Base-by-base conservation (phyloP, 2,888 invertebrate species). In the Erpobdella octoculata region DNA sequence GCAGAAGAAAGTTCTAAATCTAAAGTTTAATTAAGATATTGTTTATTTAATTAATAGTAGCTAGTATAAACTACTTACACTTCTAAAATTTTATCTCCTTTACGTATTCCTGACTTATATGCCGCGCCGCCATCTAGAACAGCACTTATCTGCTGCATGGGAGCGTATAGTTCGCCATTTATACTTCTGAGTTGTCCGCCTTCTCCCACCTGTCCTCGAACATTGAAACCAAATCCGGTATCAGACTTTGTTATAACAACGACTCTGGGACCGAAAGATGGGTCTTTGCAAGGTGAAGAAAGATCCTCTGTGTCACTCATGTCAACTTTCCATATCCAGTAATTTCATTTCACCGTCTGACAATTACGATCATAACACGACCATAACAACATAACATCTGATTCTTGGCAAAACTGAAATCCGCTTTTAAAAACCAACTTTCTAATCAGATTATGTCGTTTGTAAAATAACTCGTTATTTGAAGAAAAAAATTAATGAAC, bases 151-250 rank as follows among this genome's bases (percentile, higher is more conserved):
- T 99, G 98, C 87, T 99, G 98, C 81, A 98, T 86, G 79, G 98
- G 98, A 82, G 97, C 97, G 87, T 98, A 98, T 76, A 98, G 87
- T 85, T 95, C 93, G 74, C 97, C 97, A 86, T 97, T 97, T 83
- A 98, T 96, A 84, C 95, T 94, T 84, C 91, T 87, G 81, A 98
- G 86, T 86, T 97, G 96, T 78, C 98, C 98, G 84, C 98, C 98
- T 86, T 98, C 98, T 83, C 95, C 95, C 80, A 99, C 96, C 88
- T 99, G 98, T 79, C 98, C 98, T 80, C 97, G 90, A 79, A 99
- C 97, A 86, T 98, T 98, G 86, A 98, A 98, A 80, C 98, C 98
- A 85, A 99, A 99, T 74, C 98, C 98, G 79, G 81, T 82, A 70
- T 82, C 81, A 70, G 80, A 80, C 78, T 83, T 83, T 38, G 77